Base-by-base conservation (phyloP, 2,797 vertebrate species). In the Spinus pinus region DNA sequence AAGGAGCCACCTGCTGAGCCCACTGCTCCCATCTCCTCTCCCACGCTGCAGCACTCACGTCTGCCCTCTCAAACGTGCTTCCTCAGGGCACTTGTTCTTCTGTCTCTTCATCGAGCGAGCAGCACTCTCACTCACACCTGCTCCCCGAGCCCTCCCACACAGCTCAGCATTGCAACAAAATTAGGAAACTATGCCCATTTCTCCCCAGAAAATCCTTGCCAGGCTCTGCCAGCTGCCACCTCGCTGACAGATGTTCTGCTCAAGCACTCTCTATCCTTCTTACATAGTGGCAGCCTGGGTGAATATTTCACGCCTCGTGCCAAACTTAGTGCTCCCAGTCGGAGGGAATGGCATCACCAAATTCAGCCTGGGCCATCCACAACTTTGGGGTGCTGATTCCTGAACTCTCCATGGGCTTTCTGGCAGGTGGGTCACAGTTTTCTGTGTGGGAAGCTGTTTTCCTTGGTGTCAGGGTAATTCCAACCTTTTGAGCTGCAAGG, bases 241-340 rank as follows among this genome's bases (percentile, higher is more conserved):
- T 89, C 54, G 0, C 67, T 73, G 69, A 91, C 97, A 97, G 97
- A 97, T 97, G 97, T 94, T 94, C 65, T 78, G 42, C 77, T 94
- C 57, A 54, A 71, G 85, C 70, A 69, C 70, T 27, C 51, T 53
- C 77, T 58, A 21, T 79, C 71, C 28, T 81, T 96, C 88, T 64
- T 72, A 65, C 92, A 44, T 9, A 73, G 70, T 28, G 57, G 73
- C 82, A 96, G 80, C 71, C 89, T 89, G 77, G 41, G 72, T 60
- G 65, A 60, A 80, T 72, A 61, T 93, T 91, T 77, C 33, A 62
- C 0, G 1, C 71, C 81, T 86, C 10, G 0, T 33, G 65, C 46
- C 92, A 72, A 80, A 39, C 30, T 81, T 78, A 92, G 62, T 24
- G 49, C 44, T 93, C 60, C 7, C 46, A 44, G 41, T 60, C 8